A percentile compares a stretch with the other conserved stretches of the same genome.
These are phyloP conservation scores for Brachyhypopomus occidentalis DNA, from an alignment of 2,113 vertebrate species.

Conservation along the genomic window DNA sequence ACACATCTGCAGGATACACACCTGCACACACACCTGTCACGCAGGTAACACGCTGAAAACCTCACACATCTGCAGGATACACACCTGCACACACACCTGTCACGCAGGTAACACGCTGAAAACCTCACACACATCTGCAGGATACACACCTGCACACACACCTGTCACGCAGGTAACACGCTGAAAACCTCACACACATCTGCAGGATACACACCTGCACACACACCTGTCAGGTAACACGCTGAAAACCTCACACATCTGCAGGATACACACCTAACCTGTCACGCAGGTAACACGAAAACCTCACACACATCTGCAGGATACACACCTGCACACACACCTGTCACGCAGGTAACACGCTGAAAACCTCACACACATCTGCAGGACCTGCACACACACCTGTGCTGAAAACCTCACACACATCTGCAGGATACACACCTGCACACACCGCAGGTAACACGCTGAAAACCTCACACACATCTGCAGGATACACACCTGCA, in stretches of 20 bases:
- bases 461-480: slow-evolving; percentile 36
- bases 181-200: too few relatives aligned
- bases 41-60: background rate
- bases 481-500: slow-evolving; percentile 87
- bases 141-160: too few relatives aligned
- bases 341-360: slow-evolving; percentile 81
- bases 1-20: too few relatives aligned
- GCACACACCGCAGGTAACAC: slow-evolving; percentile 78
- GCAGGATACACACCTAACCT: slow-evolving; percentile 40
- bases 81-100: slow-evolving; percentile 15
- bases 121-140: too few relatives aligned
- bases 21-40: too few relatives aligned
- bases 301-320: too few relatives aligned
- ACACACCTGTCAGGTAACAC: slow-evolving; percentile 81
- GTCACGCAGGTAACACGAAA: slow-evolving; percentile 44
- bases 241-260: slow-evolving; percentile 36
- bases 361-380: slow-evolving; percentile 30
- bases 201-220: slow-evolving; percentile 88
- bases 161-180: too few relatives aligned
- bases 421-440: slow-evolving; percentile 84
- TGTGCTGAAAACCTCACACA: too few relatives aligned
- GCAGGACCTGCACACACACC: slow-evolving; percentile 36
- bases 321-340: slow-evolving; percentile 82
- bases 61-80: too few relatives aligned
- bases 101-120: slow-evolving; percentile 1